phyloP scores from a whole-genome alignment of 1,140 invertebrate genomes.

The Meteorus sp. region DNA sequence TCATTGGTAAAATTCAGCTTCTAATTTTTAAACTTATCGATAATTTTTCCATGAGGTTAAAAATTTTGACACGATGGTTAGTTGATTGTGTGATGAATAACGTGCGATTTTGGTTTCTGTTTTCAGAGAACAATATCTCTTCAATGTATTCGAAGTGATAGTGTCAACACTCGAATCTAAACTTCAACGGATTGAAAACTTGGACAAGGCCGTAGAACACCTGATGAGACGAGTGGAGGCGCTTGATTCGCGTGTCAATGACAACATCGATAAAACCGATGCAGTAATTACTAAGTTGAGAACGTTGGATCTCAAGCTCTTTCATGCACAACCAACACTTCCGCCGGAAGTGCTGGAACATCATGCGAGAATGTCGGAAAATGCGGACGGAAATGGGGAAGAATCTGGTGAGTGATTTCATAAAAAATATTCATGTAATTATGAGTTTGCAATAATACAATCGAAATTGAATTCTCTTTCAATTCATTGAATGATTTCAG shows the following conservation, averaged over 20 bases:
- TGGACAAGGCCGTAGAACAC: constrained; percentile 83
- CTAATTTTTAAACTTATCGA: neutral
- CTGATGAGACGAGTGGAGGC: constrained; percentile 80
- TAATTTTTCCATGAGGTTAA: too few relatives aligned
- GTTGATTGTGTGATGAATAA: neutral
- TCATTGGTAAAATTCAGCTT: too few relatives aligned
- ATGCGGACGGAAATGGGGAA: constrained; percentile 36
- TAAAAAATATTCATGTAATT: constrained; percentile 14
- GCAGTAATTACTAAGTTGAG: constrained; percentile 75
- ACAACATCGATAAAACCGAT: constrained; percentile 83
- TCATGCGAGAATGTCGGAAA: constrained; percentile 38
- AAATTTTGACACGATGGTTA: neutral
- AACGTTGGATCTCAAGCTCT: constrained; percentile 72
- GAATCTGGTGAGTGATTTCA: constrained; percentile 33
- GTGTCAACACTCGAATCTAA: constrained; percentile 85
- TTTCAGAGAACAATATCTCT: constrained; percentile 85
- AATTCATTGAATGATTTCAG: constrained; percentile 32
- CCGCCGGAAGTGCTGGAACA: constrained; percentile 38
- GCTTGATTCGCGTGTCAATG: constrained; percentile 75
- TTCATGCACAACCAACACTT: constrained; percentile 57
- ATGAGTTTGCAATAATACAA: constrained; percentile 5
- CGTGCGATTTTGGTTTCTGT: neutral
- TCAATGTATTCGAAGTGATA: constrained; percentile 85
- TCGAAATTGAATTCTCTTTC: constrained; percentile 5
- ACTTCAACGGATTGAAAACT: constrained; percentile 81